Percentiles rank a stretch among this genome's conserved stretches.
Conservation (phyloP, 2,888 invertebrate genomes). For the Drepanosiphum platanoidis region DNA sequence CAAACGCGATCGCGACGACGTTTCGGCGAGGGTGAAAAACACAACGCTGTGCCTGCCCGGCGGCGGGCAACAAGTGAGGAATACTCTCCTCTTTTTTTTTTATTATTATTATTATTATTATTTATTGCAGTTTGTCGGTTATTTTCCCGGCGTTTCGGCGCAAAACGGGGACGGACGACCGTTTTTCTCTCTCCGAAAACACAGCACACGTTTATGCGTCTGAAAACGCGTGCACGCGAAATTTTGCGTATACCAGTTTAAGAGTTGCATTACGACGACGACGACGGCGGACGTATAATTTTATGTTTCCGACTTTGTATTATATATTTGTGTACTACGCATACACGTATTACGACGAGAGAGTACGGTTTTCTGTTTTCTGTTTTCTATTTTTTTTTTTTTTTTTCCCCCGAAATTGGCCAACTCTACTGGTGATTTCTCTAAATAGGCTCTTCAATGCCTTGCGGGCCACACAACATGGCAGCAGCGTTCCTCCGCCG, state of each 20-base stretch:
- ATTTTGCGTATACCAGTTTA: background rate
- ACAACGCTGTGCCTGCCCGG: background rate
- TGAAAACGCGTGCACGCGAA: background rate
- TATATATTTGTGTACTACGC: no score
- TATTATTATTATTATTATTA: no score
- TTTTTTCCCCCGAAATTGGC: constrained; percentile 14
- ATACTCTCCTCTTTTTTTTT: no score
- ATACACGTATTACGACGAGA: background rate
- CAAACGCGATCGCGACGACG: no score
- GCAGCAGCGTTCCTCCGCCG: no score
- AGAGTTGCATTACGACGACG: background rate
- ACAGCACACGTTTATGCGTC: no score
- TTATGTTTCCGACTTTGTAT: constrained; percentile 3
- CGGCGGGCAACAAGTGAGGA: background rate
- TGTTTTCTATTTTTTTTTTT: background rate
- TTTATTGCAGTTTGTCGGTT: background rate
- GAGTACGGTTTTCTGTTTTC: background rate
- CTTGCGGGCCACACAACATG: background rate
- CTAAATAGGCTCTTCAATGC: constrained; percentile 29
- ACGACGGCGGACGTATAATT: background rate
- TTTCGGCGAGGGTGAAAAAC: no score
- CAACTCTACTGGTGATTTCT: constrained; percentile 13
- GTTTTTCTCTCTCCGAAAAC: no score
- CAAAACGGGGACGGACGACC: no score
- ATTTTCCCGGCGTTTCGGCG: background rate